Conservation (phyloP, 2,888 invertebrate species). For the Dioctria rufipes region DNA sequence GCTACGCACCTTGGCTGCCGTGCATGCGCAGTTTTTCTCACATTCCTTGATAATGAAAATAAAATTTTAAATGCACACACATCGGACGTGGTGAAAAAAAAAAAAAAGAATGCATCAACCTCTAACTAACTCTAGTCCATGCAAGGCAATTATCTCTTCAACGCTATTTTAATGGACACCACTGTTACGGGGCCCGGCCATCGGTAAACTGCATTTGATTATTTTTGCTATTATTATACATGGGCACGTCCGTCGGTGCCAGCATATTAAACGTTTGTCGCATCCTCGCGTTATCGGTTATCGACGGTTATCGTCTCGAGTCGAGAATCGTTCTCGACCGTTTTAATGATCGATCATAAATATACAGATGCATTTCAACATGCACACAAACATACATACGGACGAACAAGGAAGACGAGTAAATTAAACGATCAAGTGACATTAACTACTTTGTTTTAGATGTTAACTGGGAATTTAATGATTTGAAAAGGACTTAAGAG, state of each 20-base stretch:
- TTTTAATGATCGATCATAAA: conserved; percentile 39
- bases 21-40: conserved; percentile 30
- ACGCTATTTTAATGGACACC: conserved; percentile 45
- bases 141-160: conserved; percentile 46
- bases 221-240: conserved; percentile 43
- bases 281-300: conserved; percentile 11
- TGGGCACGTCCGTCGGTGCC: conserved; percentile 26
- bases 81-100: conserved; percentile 18
- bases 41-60: conserved; percentile 49
- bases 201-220: conserved; percentile 49
- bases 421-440: conserved; percentile 47
- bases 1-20: conserved; percentile 31
- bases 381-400: neutral
- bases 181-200: conserved; percentile 8
- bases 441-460: conserved; percentile 46
- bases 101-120: conserved; percentile 28
- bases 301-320: conserved; percentile 15
- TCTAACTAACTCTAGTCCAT: neutral
- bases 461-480: conserved; percentile 44
- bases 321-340: conserved; percentile 26
- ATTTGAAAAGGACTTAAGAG: conserved; percentile 5
- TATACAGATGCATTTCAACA: neutral
- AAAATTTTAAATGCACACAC: conserved; percentile 31
- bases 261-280: conserved; percentile 46
- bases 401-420: conserved; percentile 37